Conservation (phyloP, 2,797 vertebrate species). For the Neoniphon sammara region DNA sequence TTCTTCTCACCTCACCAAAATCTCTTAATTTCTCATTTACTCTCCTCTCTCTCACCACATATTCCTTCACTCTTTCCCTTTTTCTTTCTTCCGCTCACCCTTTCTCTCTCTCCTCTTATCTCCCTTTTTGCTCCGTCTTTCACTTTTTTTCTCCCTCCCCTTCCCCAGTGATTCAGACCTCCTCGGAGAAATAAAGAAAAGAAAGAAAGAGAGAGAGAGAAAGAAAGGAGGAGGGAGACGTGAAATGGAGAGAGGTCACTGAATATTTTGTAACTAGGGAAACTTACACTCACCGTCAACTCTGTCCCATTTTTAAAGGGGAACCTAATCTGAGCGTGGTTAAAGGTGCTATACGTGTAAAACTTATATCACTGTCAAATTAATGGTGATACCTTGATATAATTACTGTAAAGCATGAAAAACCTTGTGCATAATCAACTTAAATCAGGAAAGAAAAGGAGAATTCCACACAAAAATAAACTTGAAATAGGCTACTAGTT, state of each 20-base stretch:
- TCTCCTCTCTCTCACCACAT: neutral
- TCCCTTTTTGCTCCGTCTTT: neutral
- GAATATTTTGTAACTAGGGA: constrained; percentile 89
- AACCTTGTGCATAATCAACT: too few species aligned
- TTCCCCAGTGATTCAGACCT: constrained; percentile 87
- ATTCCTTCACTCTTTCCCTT: neutral
- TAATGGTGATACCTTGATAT: neutral
- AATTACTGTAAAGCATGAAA: neutral
- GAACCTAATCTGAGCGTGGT: constrained; percentile 85
- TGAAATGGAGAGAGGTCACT: constrained; percentile 55
- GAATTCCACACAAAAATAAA: too few species aligned
- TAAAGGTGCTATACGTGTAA: too few species aligned
- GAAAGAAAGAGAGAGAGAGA: constrained; percentile 83
- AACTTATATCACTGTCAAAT: neutral
- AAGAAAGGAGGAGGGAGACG: constrained; percentile 78
- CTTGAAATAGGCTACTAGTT: too few species aligned
- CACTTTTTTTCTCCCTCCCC: neutral
- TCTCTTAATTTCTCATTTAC: constrained; percentile 33
- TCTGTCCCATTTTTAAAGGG: constrained; percentile 87
- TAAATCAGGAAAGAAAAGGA: too few species aligned
- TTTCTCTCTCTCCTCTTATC: neutral
- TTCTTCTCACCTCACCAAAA: constrained; percentile 26
- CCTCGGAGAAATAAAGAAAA: constrained; percentile 73
- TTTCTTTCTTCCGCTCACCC: neutral
- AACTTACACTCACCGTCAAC: constrained; percentile 89